phyloP scores from a whole-genome alignment of 2,113 vertebrate genomes.

The Mormyrus iriodes region DNA sequence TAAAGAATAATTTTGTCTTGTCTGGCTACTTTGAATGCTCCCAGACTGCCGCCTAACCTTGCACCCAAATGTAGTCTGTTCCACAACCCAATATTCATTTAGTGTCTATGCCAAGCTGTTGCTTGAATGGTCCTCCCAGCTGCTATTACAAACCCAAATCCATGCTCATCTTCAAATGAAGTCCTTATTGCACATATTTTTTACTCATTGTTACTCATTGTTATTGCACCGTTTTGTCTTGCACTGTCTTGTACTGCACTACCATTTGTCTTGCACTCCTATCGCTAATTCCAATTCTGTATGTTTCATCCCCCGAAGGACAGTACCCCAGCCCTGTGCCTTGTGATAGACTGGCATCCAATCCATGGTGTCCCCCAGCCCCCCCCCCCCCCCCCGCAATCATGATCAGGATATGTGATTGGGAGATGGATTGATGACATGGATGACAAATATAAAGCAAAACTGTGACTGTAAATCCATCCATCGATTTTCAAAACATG shows the following conservation, averaged over 20 bases:
- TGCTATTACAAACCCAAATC: background rate
- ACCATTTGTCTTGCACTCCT: background rate
- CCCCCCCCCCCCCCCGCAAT: too few relatives aligned
- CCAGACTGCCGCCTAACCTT: background rate
- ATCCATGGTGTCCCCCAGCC: background rate
- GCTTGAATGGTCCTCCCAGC: background rate
- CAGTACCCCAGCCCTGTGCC: background rate
- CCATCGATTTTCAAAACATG: background rate
- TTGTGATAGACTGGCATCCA: background rate
- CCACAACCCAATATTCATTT: background rate
- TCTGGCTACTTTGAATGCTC: background rate
- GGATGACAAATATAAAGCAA: too few relatives aligned
- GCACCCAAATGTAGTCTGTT: background rate
- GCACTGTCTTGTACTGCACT: background rate
- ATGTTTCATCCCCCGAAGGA: background rate
- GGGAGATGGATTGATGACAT: too few relatives aligned
- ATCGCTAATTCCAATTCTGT: background rate
- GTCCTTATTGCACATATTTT: background rate
- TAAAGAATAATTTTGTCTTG: background rate
- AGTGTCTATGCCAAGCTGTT: background rate
- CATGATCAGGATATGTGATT: too few relatives aligned
- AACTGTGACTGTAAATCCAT: too few relatives aligned
- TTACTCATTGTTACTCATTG: background rate
- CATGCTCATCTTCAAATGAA: background rate
- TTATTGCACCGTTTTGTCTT: background rate